Percentiles rank a stretch among this genome's conserved stretches.
Evolutionary conservation across 2,113 vertebrate species (phyloP).

Genomic region (Ictalurus furcatus): DNA sequence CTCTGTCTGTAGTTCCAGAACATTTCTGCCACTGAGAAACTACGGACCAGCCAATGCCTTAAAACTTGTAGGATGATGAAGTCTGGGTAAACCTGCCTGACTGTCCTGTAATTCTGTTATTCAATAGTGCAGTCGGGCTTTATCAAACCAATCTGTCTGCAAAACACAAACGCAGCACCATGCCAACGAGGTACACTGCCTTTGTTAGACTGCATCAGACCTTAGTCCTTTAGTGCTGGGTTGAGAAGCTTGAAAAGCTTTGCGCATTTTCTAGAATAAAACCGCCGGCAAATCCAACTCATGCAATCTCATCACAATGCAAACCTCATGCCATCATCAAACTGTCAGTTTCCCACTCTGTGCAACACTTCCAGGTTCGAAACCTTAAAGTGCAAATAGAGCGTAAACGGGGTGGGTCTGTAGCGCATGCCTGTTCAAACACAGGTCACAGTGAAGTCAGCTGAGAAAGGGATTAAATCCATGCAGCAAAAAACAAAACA

Average conservation of each 20-base stretch:
- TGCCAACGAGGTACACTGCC: slow-evolving; percentile 28
- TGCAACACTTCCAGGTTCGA: neutral
- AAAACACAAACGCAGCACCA: slow-evolving; percentile 21
- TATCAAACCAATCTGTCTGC: neutral
- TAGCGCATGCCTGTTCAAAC: slow-evolving; percentile 29
- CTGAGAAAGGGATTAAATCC: slow-evolving; percentile 21
- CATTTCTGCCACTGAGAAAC: neutral
- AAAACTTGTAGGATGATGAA: neutral
- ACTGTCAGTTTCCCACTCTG: neutral
- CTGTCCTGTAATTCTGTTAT: neutral
- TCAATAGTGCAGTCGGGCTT: neutral
- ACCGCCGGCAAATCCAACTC: slow-evolving; percentile 18
- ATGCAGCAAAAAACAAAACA: neutral
- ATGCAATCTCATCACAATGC: slow-evolving; percentile 33
- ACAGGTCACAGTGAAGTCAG: slow-evolving; percentile 18
- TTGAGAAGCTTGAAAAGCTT: neutral
- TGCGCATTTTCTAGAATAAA: neutral
- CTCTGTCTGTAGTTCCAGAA: neutral
- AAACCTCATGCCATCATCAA: slow-evolving; percentile 26
- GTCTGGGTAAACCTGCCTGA: slow-evolving; percentile 1
- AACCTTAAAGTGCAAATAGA: neutral
- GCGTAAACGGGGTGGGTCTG: slow-evolving; percentile 3
- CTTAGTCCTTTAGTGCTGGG: neutral
- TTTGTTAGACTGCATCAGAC: slow-evolving; percentile 4
- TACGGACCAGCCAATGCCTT: slow-evolving; percentile 2